Percentiles rank a stretch among this genome's conserved stretches.
Evolutionary conservation across 2,888 invertebrate genomes (phyloP).

Genomic region (Agelastica alni): DNA sequence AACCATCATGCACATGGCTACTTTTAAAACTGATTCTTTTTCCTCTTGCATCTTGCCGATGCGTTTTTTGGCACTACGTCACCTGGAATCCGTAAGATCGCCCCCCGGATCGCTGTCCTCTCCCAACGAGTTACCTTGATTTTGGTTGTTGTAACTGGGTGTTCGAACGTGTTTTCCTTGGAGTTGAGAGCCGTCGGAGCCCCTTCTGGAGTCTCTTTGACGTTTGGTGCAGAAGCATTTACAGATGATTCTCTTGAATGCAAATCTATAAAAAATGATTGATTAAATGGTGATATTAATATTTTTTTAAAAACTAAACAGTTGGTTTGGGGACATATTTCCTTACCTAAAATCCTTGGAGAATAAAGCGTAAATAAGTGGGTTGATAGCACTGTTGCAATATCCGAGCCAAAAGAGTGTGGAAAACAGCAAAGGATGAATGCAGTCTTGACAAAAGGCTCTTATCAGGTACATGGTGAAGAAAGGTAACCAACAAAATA

Average conservation of each 20-base stretch:
- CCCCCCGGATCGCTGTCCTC: slow-evolving; percentile 62
- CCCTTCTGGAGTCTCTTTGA: slow-evolving; percentile 56
- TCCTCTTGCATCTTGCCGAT: slow-evolving; percentile 38
- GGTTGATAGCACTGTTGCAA: slow-evolving; percentile 95
- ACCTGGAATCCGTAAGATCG: slow-evolving; percentile 59
- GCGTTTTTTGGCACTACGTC: slow-evolving; percentile 31
- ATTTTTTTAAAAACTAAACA: too few species aligned
- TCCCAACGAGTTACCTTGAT: slow-evolving; percentile 61
- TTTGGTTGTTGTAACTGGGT: slow-evolving; percentile 63
- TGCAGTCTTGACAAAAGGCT: slow-evolving; percentile 85
- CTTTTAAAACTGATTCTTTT: slow-evolving; percentile 50
- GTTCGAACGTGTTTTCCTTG: slow-evolving; percentile 60
- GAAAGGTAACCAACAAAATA: slow-evolving; percentile 96
- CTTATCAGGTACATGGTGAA: slow-evolving; percentile 92
- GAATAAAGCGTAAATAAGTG: slow-evolving; percentile 92
- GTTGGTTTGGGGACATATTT: too few species aligned
- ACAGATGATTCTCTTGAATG: slow-evolving; percentile 91
- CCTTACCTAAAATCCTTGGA: slow-evolving; percentile 88
- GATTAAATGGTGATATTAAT: too few species aligned
- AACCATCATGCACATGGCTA: slow-evolving; percentile 53
- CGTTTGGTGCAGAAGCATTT: slow-evolving; percentile 72
- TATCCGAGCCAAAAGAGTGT: slow-evolving; percentile 97
- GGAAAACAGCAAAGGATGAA: slow-evolving; percentile 83
- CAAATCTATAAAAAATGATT: slow-evolving; percentile 55
- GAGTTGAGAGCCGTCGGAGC: slow-evolving; percentile 62